These are phyloP conservation scores for Cephus rjabovi DNA, from an alignment of 2,888 invertebrate genomes.

Conservation along the genomic window DNA sequence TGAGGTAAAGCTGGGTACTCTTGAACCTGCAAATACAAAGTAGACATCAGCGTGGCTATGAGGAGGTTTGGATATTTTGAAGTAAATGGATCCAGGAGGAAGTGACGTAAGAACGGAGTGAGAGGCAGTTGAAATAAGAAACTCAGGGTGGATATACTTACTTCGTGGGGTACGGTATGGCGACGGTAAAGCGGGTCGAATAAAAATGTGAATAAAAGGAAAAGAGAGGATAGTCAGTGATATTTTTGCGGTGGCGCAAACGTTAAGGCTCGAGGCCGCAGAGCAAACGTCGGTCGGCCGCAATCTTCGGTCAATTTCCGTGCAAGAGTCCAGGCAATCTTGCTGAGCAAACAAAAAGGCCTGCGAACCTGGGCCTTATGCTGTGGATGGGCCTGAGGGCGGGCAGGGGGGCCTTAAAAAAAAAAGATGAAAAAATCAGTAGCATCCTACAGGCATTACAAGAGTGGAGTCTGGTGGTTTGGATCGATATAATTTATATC, in stretches of 20 bases:
- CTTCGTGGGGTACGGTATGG: neutral
- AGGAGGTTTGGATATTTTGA: neutral
- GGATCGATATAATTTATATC: neutral
- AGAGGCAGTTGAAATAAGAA: neutral
- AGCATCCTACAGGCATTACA: slow-evolving; percentile 12
- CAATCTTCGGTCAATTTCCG: slow-evolving; percentile 64
- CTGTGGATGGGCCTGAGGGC: slow-evolving; percentile 2
- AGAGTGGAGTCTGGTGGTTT: neutral
- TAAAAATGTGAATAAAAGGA: slow-evolving; percentile 7
- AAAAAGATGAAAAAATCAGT: slow-evolving; percentile 22
- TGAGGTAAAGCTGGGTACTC: neutral
- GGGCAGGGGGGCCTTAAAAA: slow-evolving; percentile 27
- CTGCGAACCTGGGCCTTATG: slow-evolving; percentile 22
- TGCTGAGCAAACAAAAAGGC: slow-evolving; percentile 63
- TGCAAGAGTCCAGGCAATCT: slow-evolving; percentile 55
- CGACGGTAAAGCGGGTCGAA: slow-evolving; percentile 11
- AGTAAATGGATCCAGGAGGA: slow-evolving; percentile 8
- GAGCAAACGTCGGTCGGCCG: slow-evolving; percentile 64
- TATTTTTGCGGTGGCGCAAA: slow-evolving; percentile 57
- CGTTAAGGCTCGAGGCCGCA: slow-evolving; percentile 54
- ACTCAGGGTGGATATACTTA: neutral
- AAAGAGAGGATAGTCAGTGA: slow-evolving; percentile 38
- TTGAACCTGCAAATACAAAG: neutral
- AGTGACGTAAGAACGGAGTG: neutral
- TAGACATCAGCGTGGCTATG: neutral